Base-by-base conservation (phyloP, 1,140 invertebrate species). In the Magallana ariakensis region DNA sequence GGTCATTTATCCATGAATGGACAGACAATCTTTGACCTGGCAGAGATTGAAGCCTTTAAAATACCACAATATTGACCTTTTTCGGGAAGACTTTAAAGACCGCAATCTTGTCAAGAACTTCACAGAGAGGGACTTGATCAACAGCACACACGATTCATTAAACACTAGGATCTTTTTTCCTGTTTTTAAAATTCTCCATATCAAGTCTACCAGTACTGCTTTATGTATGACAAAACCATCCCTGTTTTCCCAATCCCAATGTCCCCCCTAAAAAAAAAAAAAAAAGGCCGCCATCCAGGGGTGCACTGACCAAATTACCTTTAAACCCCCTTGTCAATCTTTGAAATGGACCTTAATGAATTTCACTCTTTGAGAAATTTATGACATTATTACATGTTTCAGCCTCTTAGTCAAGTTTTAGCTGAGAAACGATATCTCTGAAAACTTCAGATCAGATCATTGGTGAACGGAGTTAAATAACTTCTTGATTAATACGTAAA, bases 401-500 rank as follows among this genome's bases (percentile, higher is more conserved):
- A 22, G 19, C 33, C 66, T 75, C 66, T 13, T 33, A 46, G 33
- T 5, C 33, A 0, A 0, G 33, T 46, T 46, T 46, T 46, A 19
- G 11, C 13, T 0, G 22, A 22, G 66, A 75, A 75, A 75, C 33
- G 66, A 75, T 75, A 75, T 75, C 66, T 75, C 66, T 75, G 66
- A 75, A 75, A 75, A 75, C 33, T 33, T 75, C 19, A 75, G 66
- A 75, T 75, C 19, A 26, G 66, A 75, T 75, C 66, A 26, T 75
- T 33, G 8, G 22, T 75, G 22, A 22, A 75, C 11, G 5, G 66
- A 75, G 66, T 26, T 75, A 75, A 75, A 75, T 75, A 75, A 75
- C 66, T 75, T 22, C 66, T 75, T 75, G 66, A 75, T 75, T 75
- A 75, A 75, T 75, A 75, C 22, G 66, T 75, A 26, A 75, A 75